These are phyloP conservation scores for Phania funesta DNA, from an alignment of 2,888 invertebrate genomes.

Conservation along the genomic window DNA sequence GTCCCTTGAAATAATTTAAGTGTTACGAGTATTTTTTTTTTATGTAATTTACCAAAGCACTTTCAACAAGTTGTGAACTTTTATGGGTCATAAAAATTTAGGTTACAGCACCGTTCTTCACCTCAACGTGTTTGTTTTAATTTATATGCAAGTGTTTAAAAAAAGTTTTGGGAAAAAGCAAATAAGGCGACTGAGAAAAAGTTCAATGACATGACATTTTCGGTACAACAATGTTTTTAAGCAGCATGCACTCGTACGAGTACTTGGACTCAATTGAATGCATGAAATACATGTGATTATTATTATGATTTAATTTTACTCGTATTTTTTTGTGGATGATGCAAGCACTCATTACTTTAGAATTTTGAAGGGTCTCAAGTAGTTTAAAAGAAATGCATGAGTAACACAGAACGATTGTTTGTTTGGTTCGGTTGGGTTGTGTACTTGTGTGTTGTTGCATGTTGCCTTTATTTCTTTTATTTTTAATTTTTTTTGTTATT, in stretches of 20 bases:
- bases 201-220: conserved; percentile 64
- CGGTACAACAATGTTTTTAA: conserved; percentile 21
- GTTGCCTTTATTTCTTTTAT: neutral
- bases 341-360: neutral
- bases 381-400: neutral
- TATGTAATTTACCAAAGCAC: conserved; percentile 28
- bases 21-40: conserved; percentile 39
- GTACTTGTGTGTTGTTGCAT: neutral
- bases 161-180: neutral
- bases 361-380: conserved; percentile 20
- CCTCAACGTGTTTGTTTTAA: conserved; percentile 30
- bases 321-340: neutral
- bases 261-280: conserved; percentile 13
- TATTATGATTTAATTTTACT: conserved; percentile 1
- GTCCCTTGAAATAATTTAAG: conserved; percentile 54
- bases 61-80: conserved; percentile 28
- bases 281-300: conserved; percentile 27
- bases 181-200: conserved; percentile 2
- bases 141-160: conserved; percentile 9
- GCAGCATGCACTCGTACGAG: conserved; percentile 9
- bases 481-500: conserved; percentile 15
- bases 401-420: conserved; percentile 9
- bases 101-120: conserved; percentile 64
- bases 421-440: neutral
- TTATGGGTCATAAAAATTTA: conserved; percentile 59